Base-by-base conservation (phyloP, 2,888 invertebrate genomes). In the Chouioia cunea region DNA sequence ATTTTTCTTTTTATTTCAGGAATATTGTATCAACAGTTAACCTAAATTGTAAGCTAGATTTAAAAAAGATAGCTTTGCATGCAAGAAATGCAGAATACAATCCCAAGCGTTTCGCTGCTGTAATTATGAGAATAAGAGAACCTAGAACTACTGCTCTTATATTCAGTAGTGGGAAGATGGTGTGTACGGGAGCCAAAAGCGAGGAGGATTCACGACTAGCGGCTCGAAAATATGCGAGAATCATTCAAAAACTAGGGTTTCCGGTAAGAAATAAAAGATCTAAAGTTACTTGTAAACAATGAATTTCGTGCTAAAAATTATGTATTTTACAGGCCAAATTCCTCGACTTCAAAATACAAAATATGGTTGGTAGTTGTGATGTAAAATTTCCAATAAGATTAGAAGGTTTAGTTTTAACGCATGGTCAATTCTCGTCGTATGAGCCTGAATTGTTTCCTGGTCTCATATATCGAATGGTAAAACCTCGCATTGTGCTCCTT, bases 361-460 rank as follows among this genome's bases (percentile, higher is more conserved):
- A 79, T 54, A 77, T 79, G 76, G 78, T 95, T 8, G 94, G 93
- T 15, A 93, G 93, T 79, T 94, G 94, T 86, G 94, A 95, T 82
- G 93, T 95, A 0, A 93, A 93, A 79, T 95, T 95, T 86, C 94
- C 94, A 2, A 94, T 95, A 71, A 89, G 94, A 78, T 86, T 94
- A 73, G 93, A 94, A 85, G 92, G 93, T 44, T 86, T 95, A 48
- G 93, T 93, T 57, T 86, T 94, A n/a, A 93, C 93, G 3, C 95
- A 95, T 83, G 91, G 92, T 74, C 93, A 94, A 85, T 95, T 93
- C 83, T 85, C 85, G 18, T 85, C 85, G 0, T 99, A 99, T 84
- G 99, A 99, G 86, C 99, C 99, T 0, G 99, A 99, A 87, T 87
- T 99, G 67, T 99, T 99, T 86, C 98, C 99, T n/a, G 99, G 99